Conservation (phyloP, 2,888 invertebrate species). For the Globia sparganii region DNA sequence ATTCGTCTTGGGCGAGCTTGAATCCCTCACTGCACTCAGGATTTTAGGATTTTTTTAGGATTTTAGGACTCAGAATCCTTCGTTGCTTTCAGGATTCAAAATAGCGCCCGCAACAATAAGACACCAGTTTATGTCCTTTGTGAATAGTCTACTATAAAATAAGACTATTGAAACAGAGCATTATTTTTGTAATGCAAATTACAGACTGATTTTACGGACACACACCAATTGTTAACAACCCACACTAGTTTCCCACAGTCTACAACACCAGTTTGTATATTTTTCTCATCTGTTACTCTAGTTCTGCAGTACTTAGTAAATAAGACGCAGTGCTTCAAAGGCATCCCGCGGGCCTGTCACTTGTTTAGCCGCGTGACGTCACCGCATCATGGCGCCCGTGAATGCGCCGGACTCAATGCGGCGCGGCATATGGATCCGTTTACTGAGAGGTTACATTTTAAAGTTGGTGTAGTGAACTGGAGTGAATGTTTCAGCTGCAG, state of each 20-base stretch:
- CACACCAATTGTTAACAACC: not conserved
- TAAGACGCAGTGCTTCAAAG: slow-evolving; percentile 53
- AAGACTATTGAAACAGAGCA: not conserved
- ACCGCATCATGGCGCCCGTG: slow-evolving; percentile 37
- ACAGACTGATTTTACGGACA: not conserved
- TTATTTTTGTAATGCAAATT: not conserved
- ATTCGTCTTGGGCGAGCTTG: too few relatives aligned
- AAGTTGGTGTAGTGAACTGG: not conserved
- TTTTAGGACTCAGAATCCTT: too few relatives aligned
- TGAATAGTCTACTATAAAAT: too few relatives aligned
- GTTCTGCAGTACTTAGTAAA: slow-evolving; percentile 36
- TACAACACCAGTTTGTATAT: not conserved
- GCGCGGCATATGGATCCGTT: not conserved
- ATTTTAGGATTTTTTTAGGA: too few relatives aligned
- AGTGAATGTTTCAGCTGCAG: not conserved
- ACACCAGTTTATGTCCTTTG: too few relatives aligned
- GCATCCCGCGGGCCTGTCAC: slow-evolving; percentile 28
- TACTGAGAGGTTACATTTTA: not conserved
- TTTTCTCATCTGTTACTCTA: not conserved
- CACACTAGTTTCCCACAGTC: too few relatives aligned
- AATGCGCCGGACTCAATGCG: slow-evolving; percentile 41
- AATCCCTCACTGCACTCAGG: too few relatives aligned
- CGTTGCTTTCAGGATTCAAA: too few relatives aligned
- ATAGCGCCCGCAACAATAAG: too few relatives aligned
- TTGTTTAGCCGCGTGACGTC: slow-evolving; percentile 49